Evolutionary conservation across 2,113 vertebrate genomes (phyloP), one percentile per base, ranked within the genome.

Genomic region (Silurus meridionalis): DNA sequence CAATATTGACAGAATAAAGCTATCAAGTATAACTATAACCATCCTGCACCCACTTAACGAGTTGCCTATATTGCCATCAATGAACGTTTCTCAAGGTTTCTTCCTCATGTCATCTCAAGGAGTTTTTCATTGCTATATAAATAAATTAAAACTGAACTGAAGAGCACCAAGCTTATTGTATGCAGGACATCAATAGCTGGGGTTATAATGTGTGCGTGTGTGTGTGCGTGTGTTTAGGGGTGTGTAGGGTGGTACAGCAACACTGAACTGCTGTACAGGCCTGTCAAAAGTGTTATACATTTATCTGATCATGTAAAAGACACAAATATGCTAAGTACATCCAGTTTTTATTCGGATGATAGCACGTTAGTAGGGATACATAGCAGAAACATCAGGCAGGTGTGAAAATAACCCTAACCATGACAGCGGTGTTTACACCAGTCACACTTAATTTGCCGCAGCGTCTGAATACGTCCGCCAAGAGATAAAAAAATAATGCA

Each of bases 371-470:
- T 66, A 48, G 77, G 63, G 80, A 85, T 58, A 69, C 23, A 25
- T 79, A 46, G 61, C 17, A 46, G 53, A 85, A 48, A 75, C 84
- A 67, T 79, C 74, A 69, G 75, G 63, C 75, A 85, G 77, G 77
- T 85, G 84, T 85, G 84, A 80, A 85, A 85, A 85, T 80, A 80
- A 85, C 84, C 75, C 28, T 69, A 80, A 37, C 78, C 79, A 63
- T 86, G 85, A 86, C 85, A 82, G 79, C 67, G 7, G 25, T 89
- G 85, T 80, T 83, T 58, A 8, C 74, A 82, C 78, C 66, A 90
- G 88, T 94, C 86, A 87, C 63, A 90, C 74, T 87, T 85, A 58
- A 25, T 83, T 91, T 88, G 86, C 87, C 82, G 88, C 88, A 79
- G 55, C 5, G 58, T 50, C n/a, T 55, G 57, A 64, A 86, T 88